A percentile compares a stretch with the other conserved stretches of the same genome.
Evolutionary conservation across 2,888 invertebrate species (phyloP).

Genomic region (Dicranocentrus wangi): DNA sequence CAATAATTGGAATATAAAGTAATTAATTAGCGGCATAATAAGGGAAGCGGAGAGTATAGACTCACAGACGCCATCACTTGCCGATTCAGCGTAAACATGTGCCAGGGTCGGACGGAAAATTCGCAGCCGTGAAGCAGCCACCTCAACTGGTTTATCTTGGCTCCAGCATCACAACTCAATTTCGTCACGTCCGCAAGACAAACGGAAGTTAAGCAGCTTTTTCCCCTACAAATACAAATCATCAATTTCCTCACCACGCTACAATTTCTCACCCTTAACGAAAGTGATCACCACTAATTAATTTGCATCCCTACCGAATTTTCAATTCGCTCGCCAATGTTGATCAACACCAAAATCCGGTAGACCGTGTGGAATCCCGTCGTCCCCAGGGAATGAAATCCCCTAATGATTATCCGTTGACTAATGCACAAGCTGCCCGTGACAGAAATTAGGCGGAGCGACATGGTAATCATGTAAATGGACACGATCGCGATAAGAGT

Average conservation of each 20-base stretch:
- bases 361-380: slow-evolving; percentile 28
- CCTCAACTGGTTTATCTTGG: slow-evolving; percentile 6
- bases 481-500: slow-evolving; percentile 14
- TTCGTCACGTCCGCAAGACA: slow-evolving; percentile 11
- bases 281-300: no score
- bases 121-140: slow-evolving; percentile 37
- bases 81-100: slow-evolving; percentile 37
- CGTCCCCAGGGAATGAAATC: slow-evolving; percentile 5
- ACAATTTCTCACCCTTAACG: background rate
- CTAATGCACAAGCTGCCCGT: background rate
- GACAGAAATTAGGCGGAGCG: background rate
- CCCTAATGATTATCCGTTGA: background rate
- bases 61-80: slow-evolving; percentile 27
- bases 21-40: no score
- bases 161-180: background rate
- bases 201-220: background rate
- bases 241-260: background rate
- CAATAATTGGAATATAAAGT: background rate
- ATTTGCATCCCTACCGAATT: no score
- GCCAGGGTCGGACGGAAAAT: slow-evolving; percentile 33
- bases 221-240: background rate
- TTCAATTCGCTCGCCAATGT: slow-evolving; percentile 42
- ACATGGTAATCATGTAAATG: slow-evolving; percentile 29
- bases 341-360: slow-evolving; percentile 35
- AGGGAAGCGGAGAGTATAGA: no score